These are phyloP conservation scores for Protobothrops mucrosquamatus DNA, from an alignment of 2,113 vertebrate species.

Conservation along the genomic window DNA sequence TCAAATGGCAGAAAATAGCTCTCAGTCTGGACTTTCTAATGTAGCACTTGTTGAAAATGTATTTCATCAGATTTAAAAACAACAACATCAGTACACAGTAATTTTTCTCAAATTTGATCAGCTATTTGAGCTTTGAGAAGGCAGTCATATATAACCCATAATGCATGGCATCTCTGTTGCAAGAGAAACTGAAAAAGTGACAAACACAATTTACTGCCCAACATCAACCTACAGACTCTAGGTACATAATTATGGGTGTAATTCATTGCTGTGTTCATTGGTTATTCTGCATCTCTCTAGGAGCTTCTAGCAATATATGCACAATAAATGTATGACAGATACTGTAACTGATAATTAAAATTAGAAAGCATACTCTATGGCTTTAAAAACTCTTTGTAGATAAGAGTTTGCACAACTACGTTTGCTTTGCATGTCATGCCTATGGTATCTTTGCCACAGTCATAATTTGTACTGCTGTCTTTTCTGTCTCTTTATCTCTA, in stretches of 20 bases:
- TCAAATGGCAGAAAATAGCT: neutral
- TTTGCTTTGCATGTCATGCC: constrained; percentile 65
- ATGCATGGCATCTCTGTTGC: constrained; percentile 25
- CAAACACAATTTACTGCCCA: constrained; percentile 8
- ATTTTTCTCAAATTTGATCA: constrained; percentile 39
- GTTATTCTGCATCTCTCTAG: neutral
- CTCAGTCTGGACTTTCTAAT: constrained; percentile 2
- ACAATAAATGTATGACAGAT: neutral
- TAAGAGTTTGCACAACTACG: constrained; percentile 61
- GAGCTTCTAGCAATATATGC: neutral
- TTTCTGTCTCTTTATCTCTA: constrained; percentile 51
- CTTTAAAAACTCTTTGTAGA: constrained; percentile 33
- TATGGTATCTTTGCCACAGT: constrained; percentile 41
- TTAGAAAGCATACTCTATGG: constrained; percentile 12
- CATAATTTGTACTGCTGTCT: constrained; percentile 48
- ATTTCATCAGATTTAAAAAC: constrained; percentile 19
- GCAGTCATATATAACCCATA: constrained; percentile 2
- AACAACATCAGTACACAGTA: neutral
- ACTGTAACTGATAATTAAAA: rapidly evolving
- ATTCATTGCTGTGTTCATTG: neutral
- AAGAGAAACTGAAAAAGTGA: constrained; percentile 10
- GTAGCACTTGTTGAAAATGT: neutral
- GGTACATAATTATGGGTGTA: neutral
- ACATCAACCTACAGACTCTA: constrained; percentile 9
- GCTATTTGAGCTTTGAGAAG: constrained; percentile 33